Evolutionary conservation across 2,113 vertebrate genomes (phyloP), one percentile per base, ranked within the genome.

Genomic region (Xyrauchen texanus): DNA sequence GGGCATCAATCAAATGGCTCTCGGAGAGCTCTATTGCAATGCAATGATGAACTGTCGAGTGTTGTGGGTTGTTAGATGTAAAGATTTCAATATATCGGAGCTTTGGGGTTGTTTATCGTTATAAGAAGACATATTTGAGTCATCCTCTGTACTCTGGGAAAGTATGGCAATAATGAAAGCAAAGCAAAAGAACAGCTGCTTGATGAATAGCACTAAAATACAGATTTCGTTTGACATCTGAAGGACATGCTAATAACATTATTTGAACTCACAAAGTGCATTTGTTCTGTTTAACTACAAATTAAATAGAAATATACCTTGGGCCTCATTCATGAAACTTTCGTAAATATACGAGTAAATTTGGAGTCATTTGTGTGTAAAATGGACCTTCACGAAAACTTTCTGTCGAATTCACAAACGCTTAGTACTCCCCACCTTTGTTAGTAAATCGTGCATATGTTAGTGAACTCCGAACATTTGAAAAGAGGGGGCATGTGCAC

Each of bases 61-160:
- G 55, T 58, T 15, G 13, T 15, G 55, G 61, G 61, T 63, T 63
- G 61, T 63, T 63, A 63, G 61, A 63, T 63, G 61, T 63, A 63
- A 63, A 63, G 16, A 63, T 42, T 58, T 6, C 12, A 58, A 58
- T 58, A n/a, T n/a, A 58, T 58, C 55, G 6, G 13, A 58, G 55
- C 55, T n/a, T n/a, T 58, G 4, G 13, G 55, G 55, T 11, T 15
- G 55, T 58, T 58, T 58, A 15, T 15, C 55, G 7, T 58, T 15
- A 58, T 58, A 58, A 7, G n/a, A 6, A 6, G 6, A 58, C n/a
- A n/a, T 11, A 58, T 58, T 13, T 58, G 13, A 58, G 21, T 34
- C 55, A 58, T 58, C n/a, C 7, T n/a, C 13, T 6, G 5, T 6
- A 58, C 15, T 58, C 55, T 15, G n/a, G 6, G 15, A 15, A 58